These are phyloP conservation scores for Rapana venosa DNA, from an alignment of 2,888 invertebrate species.

Conservation along the genomic window DNA sequence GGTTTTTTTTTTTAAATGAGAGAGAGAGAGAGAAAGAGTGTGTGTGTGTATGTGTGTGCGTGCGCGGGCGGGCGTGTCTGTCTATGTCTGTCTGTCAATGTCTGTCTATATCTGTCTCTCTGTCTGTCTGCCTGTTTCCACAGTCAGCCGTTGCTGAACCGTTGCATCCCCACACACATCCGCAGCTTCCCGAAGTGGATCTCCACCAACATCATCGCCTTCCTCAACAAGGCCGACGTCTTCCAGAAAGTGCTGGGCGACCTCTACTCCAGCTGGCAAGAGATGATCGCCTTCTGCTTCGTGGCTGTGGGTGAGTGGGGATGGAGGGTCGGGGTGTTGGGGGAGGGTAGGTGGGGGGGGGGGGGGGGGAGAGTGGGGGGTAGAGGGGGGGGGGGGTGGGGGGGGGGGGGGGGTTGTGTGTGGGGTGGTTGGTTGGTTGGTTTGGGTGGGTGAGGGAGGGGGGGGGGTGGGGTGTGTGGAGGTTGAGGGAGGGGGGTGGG, in stretches of 20 bases:
- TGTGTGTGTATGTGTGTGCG: too few species aligned
- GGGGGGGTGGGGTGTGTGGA: too few species aligned
- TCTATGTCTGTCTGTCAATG: background rate
- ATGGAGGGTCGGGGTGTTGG: too few species aligned
- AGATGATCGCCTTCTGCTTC: constrained; percentile 88
- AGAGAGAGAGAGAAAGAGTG: too few species aligned
- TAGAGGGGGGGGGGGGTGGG: too few species aligned
- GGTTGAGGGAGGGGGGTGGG: too few species aligned
- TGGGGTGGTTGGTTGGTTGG: too few species aligned
- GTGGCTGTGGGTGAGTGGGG: constrained; percentile 86
- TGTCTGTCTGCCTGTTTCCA: background rate
- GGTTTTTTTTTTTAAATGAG: too few species aligned
- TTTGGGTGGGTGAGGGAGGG: too few species aligned
- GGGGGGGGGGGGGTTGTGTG: too few species aligned
- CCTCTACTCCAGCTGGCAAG: constrained; percentile 91
- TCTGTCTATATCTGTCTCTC: background rate
- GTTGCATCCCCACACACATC: constrained; percentile 87
- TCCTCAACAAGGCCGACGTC: constrained; percentile 92
- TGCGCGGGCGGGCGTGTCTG: background rate
- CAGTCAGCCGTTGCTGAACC: constrained; percentile 88
- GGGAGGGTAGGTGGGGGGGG: too few species aligned
- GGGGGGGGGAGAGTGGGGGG: too few species aligned
- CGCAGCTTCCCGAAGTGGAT: constrained; percentile 80
- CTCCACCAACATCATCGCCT: constrained; percentile 85
- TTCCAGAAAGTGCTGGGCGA: constrained; percentile 93